Conservation (phyloP, 1,140 invertebrate genomes). For the Diprion similis region DNA sequence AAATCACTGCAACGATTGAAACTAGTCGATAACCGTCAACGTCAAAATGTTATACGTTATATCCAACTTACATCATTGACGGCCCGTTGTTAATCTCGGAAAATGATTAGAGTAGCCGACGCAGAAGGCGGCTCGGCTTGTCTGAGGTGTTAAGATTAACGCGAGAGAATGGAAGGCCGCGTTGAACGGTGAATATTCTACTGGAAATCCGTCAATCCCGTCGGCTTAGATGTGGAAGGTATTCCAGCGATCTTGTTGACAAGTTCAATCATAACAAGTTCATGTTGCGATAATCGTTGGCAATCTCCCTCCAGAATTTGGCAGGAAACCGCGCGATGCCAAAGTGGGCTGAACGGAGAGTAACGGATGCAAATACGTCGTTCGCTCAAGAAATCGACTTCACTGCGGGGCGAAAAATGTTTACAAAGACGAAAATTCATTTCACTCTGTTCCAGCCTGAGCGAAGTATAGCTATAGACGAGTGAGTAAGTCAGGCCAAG, state of each 20-base stretch:
- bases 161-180: background rate
- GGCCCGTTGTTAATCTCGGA: background rate
- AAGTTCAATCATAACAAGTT: background rate
- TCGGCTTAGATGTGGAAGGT: background rate
- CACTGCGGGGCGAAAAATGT: no score
- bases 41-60: no score
- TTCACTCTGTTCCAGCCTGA: no score
- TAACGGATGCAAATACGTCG: no score
- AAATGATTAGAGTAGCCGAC: background rate
- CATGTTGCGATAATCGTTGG: background rate
- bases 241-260: background rate
- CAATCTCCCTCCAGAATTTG: background rate
- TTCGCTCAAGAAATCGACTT: no score
- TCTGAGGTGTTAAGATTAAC: background rate
- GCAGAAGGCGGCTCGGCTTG: background rate
- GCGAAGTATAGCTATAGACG: no score
- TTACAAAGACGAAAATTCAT: no score
- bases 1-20: no score
- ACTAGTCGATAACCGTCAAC: no score
- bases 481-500: background rate
- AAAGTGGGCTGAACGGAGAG: no score
- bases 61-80: no score
- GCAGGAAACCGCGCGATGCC: no score
- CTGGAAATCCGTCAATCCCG: background rate
- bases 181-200: background rate